Evolutionary conservation across 1,140 invertebrate genomes (phyloP), one percentile per base, ranked within the genome.

Genomic region (Eumeta japonica): DNA sequence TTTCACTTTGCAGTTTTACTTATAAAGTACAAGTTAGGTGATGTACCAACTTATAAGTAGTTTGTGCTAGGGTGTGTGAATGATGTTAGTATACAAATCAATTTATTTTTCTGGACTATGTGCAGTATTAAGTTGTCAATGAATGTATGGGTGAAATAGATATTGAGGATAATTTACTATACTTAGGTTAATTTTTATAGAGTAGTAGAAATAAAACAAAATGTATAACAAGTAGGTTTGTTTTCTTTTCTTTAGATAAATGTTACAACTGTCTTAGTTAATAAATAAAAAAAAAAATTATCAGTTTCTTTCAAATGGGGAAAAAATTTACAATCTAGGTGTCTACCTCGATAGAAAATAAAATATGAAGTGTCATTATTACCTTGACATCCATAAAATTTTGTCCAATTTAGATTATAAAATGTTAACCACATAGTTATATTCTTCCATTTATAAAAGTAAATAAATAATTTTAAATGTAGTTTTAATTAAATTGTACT

Each of bases 61-160:
- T 24, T 24, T 24, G 5, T 7, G 20, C 20, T 24, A 24, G 5
- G 5, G n/a, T 24, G 5, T 7, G 20, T 24, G 20, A 7, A 7
- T 24, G n/a, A 24, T n/a, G 20, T 24, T 24, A 7, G n/a, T n/a
- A n/a, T n/a, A n/a, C n/a, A 24, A 5, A 62, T 55, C 49, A 51
- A 43, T 58, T 52, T 51, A 44, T 49, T 51, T 62, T 63, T 48
- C 48, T 56, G 45, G 58, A 43, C 45, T 37, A 52, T 46, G 58
- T 48, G 62, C 68, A 71, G 68, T 73, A 73, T 71, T 73, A 70
- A 70, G 59, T 68, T 68, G 58, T 65, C 61, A 68, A 62, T 68
- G 63, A 55, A 39, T 68, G 57, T 64, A 62, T 56, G 41, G 29
- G 48, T 50, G 34, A 44, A 45, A 36, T 58, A 63, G 54, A 51